phyloP scores from a whole-genome alignment of 2,113 vertebrate genomes.

The Brachyhypopomus gauderio region DNA sequence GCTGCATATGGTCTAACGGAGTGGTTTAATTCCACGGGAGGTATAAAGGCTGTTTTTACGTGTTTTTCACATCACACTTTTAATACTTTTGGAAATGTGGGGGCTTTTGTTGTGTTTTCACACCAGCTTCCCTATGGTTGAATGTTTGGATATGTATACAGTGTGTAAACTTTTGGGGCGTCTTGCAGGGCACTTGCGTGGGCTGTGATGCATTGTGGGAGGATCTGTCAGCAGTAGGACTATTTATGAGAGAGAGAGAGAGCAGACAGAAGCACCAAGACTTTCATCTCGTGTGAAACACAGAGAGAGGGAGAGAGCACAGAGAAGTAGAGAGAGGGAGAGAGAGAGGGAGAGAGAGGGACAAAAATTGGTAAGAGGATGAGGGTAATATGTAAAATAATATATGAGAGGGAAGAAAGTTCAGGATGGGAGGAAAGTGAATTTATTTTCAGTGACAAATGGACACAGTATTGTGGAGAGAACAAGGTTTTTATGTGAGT shows the following conservation, averaged over 20 bases:
- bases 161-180: conserved; percentile 48
- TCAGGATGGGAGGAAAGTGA: conserved; percentile 58
- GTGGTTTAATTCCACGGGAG: not conserved
- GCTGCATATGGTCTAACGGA: conserved; percentile 32
- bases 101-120: conserved; percentile 13
- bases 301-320: no score
- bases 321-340: conserved; percentile 2
- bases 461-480: conserved; percentile 58
- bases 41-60: not conserved
- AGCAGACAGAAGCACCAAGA: conserved; percentile 19
- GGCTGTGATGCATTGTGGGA: conserved; percentile 57
- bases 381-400: not conserved
- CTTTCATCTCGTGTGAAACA: no score
- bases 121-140: conserved; percentile 23
- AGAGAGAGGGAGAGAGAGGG: conserved; percentile 41
- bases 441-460: conserved; percentile 21
- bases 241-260: conserved; percentile 33
- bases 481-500: conserved; percentile 48
- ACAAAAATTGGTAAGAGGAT: not conserved
- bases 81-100: not conserved
- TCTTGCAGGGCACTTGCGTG: conserved; percentile 59
- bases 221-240: conserved; percentile 40
- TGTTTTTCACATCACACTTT: not conserved
- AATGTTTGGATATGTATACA: conserved; percentile 36
- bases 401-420: not conserved